Conservation (phyloP, 2,888 invertebrate genomes). For the Synanthedon formicaeformis region DNA sequence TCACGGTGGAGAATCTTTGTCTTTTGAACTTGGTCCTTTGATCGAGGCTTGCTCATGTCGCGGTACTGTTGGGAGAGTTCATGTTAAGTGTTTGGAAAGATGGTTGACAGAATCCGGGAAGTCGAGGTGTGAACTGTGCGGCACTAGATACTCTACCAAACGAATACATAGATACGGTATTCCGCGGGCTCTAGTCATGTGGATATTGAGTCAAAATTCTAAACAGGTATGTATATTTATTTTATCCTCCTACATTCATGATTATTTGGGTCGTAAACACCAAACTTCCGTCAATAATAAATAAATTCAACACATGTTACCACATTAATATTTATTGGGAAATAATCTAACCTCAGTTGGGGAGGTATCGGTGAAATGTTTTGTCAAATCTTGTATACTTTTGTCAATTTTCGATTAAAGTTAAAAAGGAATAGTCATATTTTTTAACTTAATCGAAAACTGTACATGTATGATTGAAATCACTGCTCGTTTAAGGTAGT, state of each 20-base stretch:
- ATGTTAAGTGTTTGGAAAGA: constrained; percentile 78
- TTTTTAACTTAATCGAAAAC: no score
- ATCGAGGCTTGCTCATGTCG: constrained; percentile 60
- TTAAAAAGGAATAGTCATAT: no score
- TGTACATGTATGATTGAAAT: no score
- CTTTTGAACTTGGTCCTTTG: constrained; percentile 38
- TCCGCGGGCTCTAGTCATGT: constrained; percentile 68
- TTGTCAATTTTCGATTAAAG: no score
- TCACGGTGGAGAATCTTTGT: constrained; percentile 46
- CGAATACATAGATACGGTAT: constrained; percentile 73
- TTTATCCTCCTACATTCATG: neutral
- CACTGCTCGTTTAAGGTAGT: no score
- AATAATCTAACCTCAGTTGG: neutral
- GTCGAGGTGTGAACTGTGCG: constrained; percentile 80
- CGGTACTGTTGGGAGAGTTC: constrained; percentile 80
- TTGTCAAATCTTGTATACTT: no score
- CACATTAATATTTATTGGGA: neutral
- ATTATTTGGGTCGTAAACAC: neutral
- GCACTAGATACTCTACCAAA: constrained; percentile 73
- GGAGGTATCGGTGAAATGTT: neutral
- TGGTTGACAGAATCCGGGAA: constrained; percentile 82
- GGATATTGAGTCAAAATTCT: constrained; percentile 68
- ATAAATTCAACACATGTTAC: neutral
- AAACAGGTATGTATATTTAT: constrained; percentile 40
- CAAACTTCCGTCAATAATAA: neutral